Evolutionary conservation across 2,888 invertebrate genomes (phyloP), one percentile per base, ranked within the genome.

Genomic region (Neria commutata): DNA sequence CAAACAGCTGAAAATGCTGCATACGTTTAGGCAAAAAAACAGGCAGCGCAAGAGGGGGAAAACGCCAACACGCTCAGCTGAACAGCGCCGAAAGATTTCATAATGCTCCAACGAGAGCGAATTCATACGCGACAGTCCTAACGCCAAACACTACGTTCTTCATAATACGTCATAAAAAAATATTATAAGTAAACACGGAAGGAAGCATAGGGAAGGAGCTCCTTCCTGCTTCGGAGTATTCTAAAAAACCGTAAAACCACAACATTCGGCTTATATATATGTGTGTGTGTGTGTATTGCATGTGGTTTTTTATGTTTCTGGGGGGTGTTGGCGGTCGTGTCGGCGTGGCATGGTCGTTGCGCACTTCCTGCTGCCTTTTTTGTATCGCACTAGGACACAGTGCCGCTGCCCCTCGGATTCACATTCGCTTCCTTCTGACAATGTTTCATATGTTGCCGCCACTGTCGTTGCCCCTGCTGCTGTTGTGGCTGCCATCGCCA

Each of bases 121-220:
- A 45, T 58, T 58, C 54, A 54, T 54, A 42, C 49, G 33, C 23
- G 37, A n/a, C n/a, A n/a, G n/a, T n/a, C n/a, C n/a, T n/a, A n/a
- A n/a, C n/a, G n/a, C n/a, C n/a, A n/a, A n/a, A n/a, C n/a, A n/a
- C n/a, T n/a, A n/a, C n/a, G n/a, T n/a, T n/a, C n/a, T n/a, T 23
- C 16, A 47, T 47, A 26, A 51, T 37, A 52, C 6, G 29, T 8
- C 11, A 29, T 29, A 29, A 29, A 29, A 29, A 29, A 29, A 29
- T 29, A 11, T 29, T 29, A 6, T 11, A 47, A 53, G 48, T 29
- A 53, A 53, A 42, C 34, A 53, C 42, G 58, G 40, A 8, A 14
- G n/a, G n/a, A n/a, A n/a, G n/a, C n/a, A n/a, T n/a, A n/a, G n/a
- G n/a, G n/a, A n/a, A n/a, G n/a, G n/a, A n/a, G n/a, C n/a, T n/a